Evolutionary conservation across 2,797 vertebrate species (phyloP).

Genomic region (Coluber constrictor): DNA sequence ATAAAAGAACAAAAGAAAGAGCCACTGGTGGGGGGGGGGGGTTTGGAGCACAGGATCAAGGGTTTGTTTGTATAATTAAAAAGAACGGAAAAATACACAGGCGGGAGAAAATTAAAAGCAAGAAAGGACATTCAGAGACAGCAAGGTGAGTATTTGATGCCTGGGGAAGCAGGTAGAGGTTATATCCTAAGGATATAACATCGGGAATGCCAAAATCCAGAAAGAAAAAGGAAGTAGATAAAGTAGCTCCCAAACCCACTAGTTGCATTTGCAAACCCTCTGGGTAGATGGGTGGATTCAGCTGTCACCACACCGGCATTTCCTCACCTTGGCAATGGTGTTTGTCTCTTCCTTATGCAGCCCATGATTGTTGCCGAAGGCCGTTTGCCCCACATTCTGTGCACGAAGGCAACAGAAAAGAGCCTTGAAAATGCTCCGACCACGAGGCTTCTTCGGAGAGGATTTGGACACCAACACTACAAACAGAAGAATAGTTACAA

Average conservation of each 20-base stretch:
- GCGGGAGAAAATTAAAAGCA: neutral
- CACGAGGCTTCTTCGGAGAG: slow-evolving; percentile 83
- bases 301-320: neutral
- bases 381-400: slow-evolving; percentile 80
- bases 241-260: neutral
- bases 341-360: slow-evolving; percentile 82
- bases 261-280: neutral
- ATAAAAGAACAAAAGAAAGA: neutral
- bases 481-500: neutral
- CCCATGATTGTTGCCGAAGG: slow-evolving; percentile 77
- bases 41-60: neutral
- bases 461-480: slow-evolving; percentile 83
- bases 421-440: slow-evolving; percentile 86
- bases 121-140: neutral
- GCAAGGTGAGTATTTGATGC: neutral
- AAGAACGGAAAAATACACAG: neutral
- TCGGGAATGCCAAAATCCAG: neutral
- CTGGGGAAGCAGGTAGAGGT: neutral
- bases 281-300: neutral
- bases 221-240: neutral
- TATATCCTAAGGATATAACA: neutral
- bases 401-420: slow-evolving; percentile 87
- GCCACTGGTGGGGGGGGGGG: neutral
- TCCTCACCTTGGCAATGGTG: slow-evolving; percentile 82
- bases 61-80: neutral